These are phyloP conservation scores for Microhierax caerulescens DNA, from an alignment of 2,797 vertebrate species.

Conservation along the genomic window DNA sequence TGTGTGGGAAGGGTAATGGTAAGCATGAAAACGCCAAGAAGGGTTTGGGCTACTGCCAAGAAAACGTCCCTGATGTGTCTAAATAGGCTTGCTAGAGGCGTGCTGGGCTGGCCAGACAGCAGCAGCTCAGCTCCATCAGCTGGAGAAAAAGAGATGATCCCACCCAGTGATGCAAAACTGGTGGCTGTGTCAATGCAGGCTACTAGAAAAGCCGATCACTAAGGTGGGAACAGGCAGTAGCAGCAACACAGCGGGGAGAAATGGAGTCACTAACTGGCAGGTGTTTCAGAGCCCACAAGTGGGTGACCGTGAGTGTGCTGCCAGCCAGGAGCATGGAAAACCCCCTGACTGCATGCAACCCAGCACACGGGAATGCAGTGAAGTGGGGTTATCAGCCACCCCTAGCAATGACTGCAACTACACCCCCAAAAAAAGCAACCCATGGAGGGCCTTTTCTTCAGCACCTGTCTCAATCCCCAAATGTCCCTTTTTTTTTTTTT, in stretches of 20 bases:
- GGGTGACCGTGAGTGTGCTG: not conserved
- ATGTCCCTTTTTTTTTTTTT: rapidly evolving
- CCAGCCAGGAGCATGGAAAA: not conserved
- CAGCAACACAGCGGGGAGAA: rapidly evolving
- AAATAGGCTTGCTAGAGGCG: not conserved
- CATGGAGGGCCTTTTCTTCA: not conserved
- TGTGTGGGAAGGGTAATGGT: not conserved
- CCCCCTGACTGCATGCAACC: rapidly evolving
- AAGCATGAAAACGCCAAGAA: not conserved
- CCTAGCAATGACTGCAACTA: not conserved
- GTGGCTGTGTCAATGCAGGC: not conserved
- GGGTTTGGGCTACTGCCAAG: not conserved
- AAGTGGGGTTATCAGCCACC: not conserved
- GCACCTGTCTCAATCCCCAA: not conserved
- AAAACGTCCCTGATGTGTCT: not conserved
- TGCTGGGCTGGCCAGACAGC: not conserved
- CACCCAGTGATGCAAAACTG: not conserved
- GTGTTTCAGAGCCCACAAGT: not conserved
- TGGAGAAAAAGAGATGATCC: not conserved
- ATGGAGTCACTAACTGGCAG: rapidly evolving
- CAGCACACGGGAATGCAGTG: not conserved
- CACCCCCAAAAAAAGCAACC: rapidly evolving
- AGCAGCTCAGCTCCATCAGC: rapidly evolving
- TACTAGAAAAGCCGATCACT: not conserved
- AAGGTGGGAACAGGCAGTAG: not conserved